phyloP scores from a whole-genome alignment of 64 coral and sea anemone genomes.

The Hydrozoanthus tunicans region DNA sequence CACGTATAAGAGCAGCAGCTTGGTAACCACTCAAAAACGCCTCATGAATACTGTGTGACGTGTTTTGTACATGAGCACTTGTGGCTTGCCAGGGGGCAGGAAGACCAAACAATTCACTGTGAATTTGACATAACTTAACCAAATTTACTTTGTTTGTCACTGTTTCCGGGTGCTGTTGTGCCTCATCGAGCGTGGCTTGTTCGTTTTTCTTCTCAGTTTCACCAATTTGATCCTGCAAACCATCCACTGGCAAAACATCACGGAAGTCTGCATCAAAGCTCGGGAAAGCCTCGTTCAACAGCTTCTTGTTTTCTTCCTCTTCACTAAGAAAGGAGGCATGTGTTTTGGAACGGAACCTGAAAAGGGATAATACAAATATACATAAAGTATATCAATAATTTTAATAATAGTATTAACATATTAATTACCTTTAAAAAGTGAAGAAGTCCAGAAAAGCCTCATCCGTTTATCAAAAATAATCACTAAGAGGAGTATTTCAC shows the following conservation, averaged over 20 bases:
- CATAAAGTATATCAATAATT: not conserved
- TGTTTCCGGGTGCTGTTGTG: not conserved
- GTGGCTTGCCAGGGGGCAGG: constrained; percentile 37
- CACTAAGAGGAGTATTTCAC: no score
- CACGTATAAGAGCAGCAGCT: constrained; percentile 57
- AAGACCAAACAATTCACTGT: constrained; percentile 59
- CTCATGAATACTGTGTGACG: constrained; percentile 38
- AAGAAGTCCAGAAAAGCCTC: no score
- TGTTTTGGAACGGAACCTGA: constrained; percentile 84
- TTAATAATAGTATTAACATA: not conserved
- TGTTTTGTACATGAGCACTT: not conserved
- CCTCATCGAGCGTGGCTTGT: not conserved
- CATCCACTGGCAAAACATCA: constrained; percentile 50
- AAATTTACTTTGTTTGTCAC: constrained; percentile 56
- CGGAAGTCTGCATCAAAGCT: constrained; percentile 81
- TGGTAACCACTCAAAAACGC: constrained; percentile 72
- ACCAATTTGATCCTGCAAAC: constrained; percentile 7
- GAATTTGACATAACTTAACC: constrained; percentile 63
- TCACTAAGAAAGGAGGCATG: constrained; percentile 62
- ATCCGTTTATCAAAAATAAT: no score
- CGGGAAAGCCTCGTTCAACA: constrained; percentile 68
- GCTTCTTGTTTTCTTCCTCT: constrained; percentile 68
- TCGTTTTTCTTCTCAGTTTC: not conserved
- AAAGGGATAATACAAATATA: not conserved
- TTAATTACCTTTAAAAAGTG: not conserved